Conservation (phyloP, 2,888 invertebrate genomes). For the Lysandra bellargus region DNA sequence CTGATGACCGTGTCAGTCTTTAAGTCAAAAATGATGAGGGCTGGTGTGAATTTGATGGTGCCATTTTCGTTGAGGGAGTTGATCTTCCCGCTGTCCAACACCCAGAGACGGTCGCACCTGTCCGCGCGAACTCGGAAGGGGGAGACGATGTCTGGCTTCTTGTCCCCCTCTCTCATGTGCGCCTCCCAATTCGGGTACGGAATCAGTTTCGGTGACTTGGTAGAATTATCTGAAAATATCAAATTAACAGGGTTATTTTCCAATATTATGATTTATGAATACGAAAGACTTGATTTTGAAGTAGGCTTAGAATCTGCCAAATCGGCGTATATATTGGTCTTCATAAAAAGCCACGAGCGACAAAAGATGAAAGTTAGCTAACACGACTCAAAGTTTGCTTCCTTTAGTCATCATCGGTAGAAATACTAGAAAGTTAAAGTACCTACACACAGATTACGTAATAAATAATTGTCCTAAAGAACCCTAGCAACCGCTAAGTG, state of each 20-base stretch:
- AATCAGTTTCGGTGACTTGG: slow-evolving; percentile 84
- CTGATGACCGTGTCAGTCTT: slow-evolving; percentile 85
- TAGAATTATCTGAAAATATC: slow-evolving; percentile 81
- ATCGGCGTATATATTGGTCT: not conserved
- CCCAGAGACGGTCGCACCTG: slow-evolving; percentile 88
- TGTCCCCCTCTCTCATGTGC: slow-evolving; percentile 79
- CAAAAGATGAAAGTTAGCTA: slow-evolving; percentile 6
- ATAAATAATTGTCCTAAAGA: not conserved
- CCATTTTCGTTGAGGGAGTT: slow-evolving; percentile 77
- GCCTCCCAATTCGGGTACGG: slow-evolving; percentile 91
- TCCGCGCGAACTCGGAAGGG: slow-evolving; percentile 88
- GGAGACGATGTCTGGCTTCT: slow-evolving; percentile 84
- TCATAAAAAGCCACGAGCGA: not conserved
- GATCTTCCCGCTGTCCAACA: slow-evolving; percentile 86
- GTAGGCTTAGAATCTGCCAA: not conserved
- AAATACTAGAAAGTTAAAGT: not conserved
- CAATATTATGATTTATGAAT: no score
- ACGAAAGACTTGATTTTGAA: no score
- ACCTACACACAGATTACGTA: not conserved
- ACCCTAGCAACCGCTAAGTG: not conserved
- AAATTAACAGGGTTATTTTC: not conserved
- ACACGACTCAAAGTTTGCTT: not conserved
- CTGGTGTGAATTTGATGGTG: slow-evolving; percentile 79
- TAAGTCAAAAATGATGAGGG: slow-evolving; percentile 86
- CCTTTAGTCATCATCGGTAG: not conserved